Conservation (phyloP, 2,113 vertebrate species). For the Chauna torquata region DNA sequence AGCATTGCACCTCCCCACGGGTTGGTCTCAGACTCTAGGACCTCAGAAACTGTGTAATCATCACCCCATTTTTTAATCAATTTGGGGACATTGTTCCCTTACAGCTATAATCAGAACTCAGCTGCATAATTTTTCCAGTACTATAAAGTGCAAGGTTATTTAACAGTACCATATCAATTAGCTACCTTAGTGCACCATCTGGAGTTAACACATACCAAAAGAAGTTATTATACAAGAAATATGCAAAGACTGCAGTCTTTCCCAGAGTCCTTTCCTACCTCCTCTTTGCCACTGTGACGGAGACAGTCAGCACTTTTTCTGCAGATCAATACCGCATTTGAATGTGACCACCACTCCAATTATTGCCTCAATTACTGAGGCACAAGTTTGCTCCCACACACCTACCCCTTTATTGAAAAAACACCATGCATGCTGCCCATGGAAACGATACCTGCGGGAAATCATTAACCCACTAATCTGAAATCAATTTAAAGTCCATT, state of each 20-base stretch:
- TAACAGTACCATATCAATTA: neutral
- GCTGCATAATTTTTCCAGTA: neutral
- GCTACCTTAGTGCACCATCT: neutral
- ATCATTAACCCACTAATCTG: constrained; percentile 76
- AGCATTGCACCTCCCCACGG: neutral
- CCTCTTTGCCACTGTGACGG: neutral
- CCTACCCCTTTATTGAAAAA: constrained; percentile 27
- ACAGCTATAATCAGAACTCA: neutral
- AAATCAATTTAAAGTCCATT: constrained; percentile 82
- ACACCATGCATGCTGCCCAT: neutral
- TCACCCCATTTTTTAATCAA: neutral
- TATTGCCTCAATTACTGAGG: constrained; percentile 61
- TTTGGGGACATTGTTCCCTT: neutral
- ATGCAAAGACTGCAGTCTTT: neutral
- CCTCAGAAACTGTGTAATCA: neutral
- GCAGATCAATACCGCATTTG: constrained; percentile 63
- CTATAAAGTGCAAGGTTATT: neutral
- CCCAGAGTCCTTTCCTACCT: neutral
- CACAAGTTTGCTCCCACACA: constrained; percentile 22
- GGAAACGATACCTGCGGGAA: constrained; percentile 58
- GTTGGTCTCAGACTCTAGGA: neutral
- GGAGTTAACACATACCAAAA: neutral
- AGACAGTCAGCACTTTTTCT: constrained; percentile 55
- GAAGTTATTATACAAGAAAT: neutral
- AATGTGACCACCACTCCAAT: constrained; percentile 65